phyloP scores from a whole-genome alignment of 2,797 vertebrate species.

The Aulostomus chinensis region DNA sequence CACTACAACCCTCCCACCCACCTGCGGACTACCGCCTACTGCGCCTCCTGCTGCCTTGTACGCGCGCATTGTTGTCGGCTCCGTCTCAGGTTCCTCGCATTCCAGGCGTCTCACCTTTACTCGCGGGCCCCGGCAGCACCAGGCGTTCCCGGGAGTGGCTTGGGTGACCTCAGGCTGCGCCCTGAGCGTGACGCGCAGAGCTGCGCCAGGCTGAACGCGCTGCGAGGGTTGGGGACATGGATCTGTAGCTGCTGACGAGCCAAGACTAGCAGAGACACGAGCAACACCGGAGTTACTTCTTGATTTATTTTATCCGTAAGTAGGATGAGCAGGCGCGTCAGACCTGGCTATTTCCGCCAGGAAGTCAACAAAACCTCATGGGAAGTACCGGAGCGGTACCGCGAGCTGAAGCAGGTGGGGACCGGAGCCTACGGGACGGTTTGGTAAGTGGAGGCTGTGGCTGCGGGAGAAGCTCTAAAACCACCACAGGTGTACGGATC shows the following conservation, averaged over 20 bases:
- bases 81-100: background rate
- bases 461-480: too few species aligned
- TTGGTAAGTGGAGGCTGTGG: conserved; percentile 91
- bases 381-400: conserved; percentile 92
- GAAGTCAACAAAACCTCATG: conserved; percentile 92
- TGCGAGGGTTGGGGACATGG: conserved; percentile 66
- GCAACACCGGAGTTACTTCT: background rate
- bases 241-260: conserved; percentile 49
- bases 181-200: conserved; percentile 38
- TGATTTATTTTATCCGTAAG: background rate
- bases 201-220: conserved; percentile 35
- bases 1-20: too few species aligned
- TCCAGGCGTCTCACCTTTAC: conserved; percentile 38
- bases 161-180: conserved; percentile 65
- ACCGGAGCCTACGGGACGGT: conserved; percentile 95
- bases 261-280: conserved; percentile 7
- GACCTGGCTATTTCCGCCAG: conserved; percentile 84
- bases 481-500: too few species aligned
- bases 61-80: too few species aligned
- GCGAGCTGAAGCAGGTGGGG: conserved; percentile 89
- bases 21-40: too few species aligned
- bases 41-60: too few species aligned
- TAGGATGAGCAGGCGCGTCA: conserved; percentile 81
- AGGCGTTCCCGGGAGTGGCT: conserved; percentile 61
- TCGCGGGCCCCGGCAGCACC: too few species aligned